These are phyloP conservation scores for Epinephelus malabaricus DNA, from an alignment of 2,797 vertebrate species.

Conservation along the genomic window DNA sequence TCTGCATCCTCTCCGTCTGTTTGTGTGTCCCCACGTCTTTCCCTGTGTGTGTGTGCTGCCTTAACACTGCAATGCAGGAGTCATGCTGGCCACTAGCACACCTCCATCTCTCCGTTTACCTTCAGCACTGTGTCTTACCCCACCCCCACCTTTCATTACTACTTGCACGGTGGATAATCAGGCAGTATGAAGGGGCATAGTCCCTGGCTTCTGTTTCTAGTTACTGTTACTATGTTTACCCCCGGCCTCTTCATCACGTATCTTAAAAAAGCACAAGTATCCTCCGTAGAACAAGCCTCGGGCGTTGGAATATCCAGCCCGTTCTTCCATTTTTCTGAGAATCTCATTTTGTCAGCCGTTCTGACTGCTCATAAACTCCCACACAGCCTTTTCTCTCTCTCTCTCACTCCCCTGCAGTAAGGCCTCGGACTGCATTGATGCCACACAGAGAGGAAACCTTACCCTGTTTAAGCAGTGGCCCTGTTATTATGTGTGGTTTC, in stretches of 20 bases:
- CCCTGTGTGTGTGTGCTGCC: not conserved
- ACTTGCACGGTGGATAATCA: conserved; percentile 47
- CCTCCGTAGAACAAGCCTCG: conserved; percentile 26
- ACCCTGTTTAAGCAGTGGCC: conserved; percentile 35
- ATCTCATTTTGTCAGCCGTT: conserved; percentile 55
- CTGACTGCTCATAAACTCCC: conserved; percentile 57
- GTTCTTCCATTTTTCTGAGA: conserved; percentile 36
- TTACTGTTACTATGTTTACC: conserved; percentile 84
- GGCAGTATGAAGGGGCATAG: conserved; percentile 43
- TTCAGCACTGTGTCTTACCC: conserved; percentile 10
- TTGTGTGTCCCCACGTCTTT: not conserved
- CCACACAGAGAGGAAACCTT: conserved; percentile 33
- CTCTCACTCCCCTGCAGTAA: conserved; percentile 51
- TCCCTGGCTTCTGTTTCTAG: conserved; percentile 77
- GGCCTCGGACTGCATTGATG: conserved; percentile 41
- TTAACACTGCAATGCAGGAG: conserved; percentile 59
- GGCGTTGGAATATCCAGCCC: conserved; percentile 38
- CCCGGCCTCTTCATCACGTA: conserved; percentile 37
- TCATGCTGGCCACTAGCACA: conserved; percentile 22
- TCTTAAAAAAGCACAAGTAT: conserved; percentile 50
- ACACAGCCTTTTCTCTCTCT: conserved; percentile 54
- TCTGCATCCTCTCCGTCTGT: not conserved
- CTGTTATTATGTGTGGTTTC: conserved; percentile 42
- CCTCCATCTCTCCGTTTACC: conserved; percentile 58
- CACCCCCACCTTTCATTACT: conserved; percentile 23